A percentile compares a stretch with the other conserved stretches of the same genome.
Conservation (phyloP, 2,888 invertebrate species). For the Patella caerulea region DNA sequence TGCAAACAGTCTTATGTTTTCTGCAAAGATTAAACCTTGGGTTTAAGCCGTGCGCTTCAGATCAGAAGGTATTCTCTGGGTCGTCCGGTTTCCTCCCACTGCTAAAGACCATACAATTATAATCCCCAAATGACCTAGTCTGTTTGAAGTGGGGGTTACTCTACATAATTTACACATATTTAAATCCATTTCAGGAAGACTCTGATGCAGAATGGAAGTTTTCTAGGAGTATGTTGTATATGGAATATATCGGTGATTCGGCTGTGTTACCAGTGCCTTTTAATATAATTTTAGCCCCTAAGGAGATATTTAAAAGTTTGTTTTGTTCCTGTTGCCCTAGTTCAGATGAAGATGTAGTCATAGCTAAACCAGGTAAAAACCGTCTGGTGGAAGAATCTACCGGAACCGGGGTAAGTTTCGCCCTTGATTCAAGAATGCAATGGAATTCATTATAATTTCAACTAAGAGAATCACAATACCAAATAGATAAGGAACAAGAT, state of each 20-base stretch:
- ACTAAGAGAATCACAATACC: no score
- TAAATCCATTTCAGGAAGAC: constrained; percentile 52
- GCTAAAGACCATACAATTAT: no score
- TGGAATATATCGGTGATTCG: constrained; percentile 73
- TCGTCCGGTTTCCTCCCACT: no score
- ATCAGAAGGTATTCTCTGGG: neutral
- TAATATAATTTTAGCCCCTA: constrained; percentile 63
- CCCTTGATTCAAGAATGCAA: neutral
- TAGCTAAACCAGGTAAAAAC: no score
- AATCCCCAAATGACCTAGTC: no score
- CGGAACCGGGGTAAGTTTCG: neutral
- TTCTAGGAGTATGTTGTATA: constrained; percentile 66
- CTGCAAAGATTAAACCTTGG: no score
- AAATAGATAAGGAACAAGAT: no score
- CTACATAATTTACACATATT: no score
- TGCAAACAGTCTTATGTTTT: no score
- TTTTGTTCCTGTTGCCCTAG: constrained; percentile 39
- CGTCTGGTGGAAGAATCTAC: neutral
- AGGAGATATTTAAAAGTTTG: constrained; percentile 35
- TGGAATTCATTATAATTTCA: neutral
- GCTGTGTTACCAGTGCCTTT: constrained; percentile 74
- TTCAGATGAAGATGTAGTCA: constrained; percentile 24
- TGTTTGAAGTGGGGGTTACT: no score
- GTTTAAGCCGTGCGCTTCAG: no score
- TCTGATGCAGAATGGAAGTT: constrained; percentile 71